Conservation (phyloP, 2,888 invertebrate species). For the Tipula confusa region DNA sequence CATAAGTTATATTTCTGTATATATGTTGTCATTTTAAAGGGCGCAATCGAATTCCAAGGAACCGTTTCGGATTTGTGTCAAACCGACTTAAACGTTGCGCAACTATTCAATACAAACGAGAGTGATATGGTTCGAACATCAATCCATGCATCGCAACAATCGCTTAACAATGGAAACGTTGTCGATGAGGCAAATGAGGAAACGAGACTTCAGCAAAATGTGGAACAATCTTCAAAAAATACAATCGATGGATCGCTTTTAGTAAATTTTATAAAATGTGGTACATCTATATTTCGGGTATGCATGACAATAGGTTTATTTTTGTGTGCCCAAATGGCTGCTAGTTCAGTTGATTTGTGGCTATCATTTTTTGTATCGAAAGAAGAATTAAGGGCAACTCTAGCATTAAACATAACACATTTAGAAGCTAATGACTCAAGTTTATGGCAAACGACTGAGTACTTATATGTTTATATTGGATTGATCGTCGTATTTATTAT, state of each 20-base stretch:
- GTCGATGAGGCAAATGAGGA: conserved; percentile 26
- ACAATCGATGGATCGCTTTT: conserved; percentile 46
- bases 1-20: too few species aligned
- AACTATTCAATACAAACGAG: conserved; percentile 49
- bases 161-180: background rate
- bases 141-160: conserved; percentile 34
- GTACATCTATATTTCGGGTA: background rate
- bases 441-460: background rate
- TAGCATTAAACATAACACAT: background rate
- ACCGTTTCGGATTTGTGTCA: conserved; percentile 49
- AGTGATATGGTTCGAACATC: conserved; percentile 36
- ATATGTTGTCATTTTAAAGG: conserved; percentile 43
- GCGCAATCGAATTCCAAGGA: conserved; percentile 51
- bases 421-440: background rate
- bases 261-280: background rate
- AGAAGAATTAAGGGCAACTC: conserved; percentile 35
- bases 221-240: conserved; percentile 50
- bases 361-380: conserved; percentile 57
- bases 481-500: background rate
- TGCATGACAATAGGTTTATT: conserved; percentile 42
- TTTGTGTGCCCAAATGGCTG: conserved; percentile 56
- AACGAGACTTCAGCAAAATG: background rate
- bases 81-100: conserved; percentile 53
- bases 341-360: conserved; percentile 65
- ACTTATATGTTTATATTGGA: background rate